Base-by-base conservation (phyloP, 2,888 invertebrate species). In the Drosophila picticornis region DNA sequence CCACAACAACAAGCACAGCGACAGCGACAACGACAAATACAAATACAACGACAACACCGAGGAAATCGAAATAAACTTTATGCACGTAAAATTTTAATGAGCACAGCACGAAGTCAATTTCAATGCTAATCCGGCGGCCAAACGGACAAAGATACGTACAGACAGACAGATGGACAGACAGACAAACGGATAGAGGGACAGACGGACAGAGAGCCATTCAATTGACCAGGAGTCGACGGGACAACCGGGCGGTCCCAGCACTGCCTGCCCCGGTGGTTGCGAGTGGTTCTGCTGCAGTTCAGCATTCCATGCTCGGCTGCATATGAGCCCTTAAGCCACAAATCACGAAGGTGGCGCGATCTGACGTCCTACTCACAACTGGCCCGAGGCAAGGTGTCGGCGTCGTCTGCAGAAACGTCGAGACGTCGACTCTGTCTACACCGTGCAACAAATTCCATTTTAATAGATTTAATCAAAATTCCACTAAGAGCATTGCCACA, bases 31-130 rank as follows among this genome's bases (percentile, higher is more conserved):
- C 36, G 50, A 61, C 62, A 56, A 60, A 53, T 46, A 53, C 34
- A 27, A 55, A 29, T 43, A 59, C 67, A 77, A 59, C 63, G 61
- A 79, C 81, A 83, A 71, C 68, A 77, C 32, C 56, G 73, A 58
- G 65, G 75, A 89, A 90, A 90, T 85, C 86, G 90, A 87, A 88
- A 88, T 86, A 80, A 83, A 90, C 82, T 90, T 87, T 87, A 86
- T 86, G 86, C 87, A 87, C 90, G 87, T 87, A 90, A 90, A 87
- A 90, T 90, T 87, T 90, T 87, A 87, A 87, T 87, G 87, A 87
- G 87, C 90, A 76, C 90, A 86, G 87, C 87, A 87, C 87, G 87
- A 87, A 87, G 89, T 88, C 87, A 87, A 87, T 87, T 87, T 87
- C 87, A 87, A 90, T 87, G 87, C 87, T 90, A 87, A 87, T 90